Base-by-base conservation (phyloP, 2,888 invertebrate species). In the Himalopsyche japonica region DNA sequence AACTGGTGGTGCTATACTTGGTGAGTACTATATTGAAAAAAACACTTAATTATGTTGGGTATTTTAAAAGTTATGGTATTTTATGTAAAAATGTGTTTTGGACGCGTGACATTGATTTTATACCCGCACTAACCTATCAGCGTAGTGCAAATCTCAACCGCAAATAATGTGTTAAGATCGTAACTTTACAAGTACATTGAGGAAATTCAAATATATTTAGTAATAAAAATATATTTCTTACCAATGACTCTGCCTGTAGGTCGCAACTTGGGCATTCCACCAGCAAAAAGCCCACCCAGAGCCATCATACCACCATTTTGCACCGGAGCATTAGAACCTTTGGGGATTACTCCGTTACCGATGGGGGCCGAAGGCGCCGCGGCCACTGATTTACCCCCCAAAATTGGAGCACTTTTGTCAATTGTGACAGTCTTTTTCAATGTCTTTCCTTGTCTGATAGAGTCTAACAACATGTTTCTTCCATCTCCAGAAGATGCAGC, bases 391-490 rank as follows among this genome's bases (percentile, higher is more conserved):
- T 93, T 93, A 91, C 97, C 96, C 88, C 94, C 92, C 87, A 97
- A 91, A 80, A 93, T 90, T 0, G 98, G 98, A 81, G 94, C 95
- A 93, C 98, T 98, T 91, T 97, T 96, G 90, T 98, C 98, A 88
- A 96, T 95, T n/a, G 98, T 98, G 0, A 95, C 95, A 82, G 97
- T 93, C 91, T 97, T 98, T 90, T 96, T 97, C 87, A 98, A 91
- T 88, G 94, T 94, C 81, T 95, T 91, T 84, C 98, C 98, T 90
- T 95, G 95, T 88, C 97, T 94, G 88, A 98, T 98, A 15, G 97
- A 96, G 88, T 94, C 95, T 76, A 98, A 91, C 84, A 98, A 92
- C 78, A 96, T 94, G 88, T 94, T 93, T 89, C 97, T 92, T 85
- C 93, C 92, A 88, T 95, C 94, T 76, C 90, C 90, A n/a, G 93